Percentiles rank a stretch among this genome's conserved stretches.
These are phyloP conservation scores for Anhinga rufa DNA, from an alignment of 2,113 vertebrate genomes.

Conservation along the genomic window DNA sequence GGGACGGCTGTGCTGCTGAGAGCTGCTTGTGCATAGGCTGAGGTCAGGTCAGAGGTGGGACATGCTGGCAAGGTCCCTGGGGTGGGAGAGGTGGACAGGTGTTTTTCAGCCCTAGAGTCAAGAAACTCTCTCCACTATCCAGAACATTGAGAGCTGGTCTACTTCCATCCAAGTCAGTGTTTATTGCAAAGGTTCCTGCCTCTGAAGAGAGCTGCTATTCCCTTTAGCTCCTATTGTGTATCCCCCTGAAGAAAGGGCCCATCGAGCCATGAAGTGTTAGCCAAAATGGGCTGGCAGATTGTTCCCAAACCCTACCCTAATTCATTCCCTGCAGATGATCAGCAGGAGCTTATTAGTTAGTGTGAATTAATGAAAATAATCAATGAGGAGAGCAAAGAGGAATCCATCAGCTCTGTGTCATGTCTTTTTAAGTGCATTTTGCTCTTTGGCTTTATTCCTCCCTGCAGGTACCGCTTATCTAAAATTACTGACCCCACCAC, in stretches of 20 bases:
- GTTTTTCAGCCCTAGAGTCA: background rate
- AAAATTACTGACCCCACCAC: background rate
- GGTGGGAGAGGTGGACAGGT: background rate
- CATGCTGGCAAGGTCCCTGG: background rate
- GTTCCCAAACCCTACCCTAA: background rate
- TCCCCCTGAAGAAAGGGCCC: background rate
- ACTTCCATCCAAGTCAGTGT: background rate
- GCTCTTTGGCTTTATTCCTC: background rate
- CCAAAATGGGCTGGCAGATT: background rate
- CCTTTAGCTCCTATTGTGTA: background rate
- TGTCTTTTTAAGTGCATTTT: background rate
- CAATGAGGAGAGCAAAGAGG: background rate
- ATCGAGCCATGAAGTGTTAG: background rate
- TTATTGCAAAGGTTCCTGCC: background rate
- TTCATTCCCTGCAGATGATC: background rate
- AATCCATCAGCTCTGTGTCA: background rate
- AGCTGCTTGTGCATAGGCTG: fast-evolving
- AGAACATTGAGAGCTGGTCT: background rate
- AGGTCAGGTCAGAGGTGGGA: background rate
- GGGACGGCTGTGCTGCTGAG: background rate
- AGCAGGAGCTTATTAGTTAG: background rate
- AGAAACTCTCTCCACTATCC: background rate
- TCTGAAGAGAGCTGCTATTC: background rate
- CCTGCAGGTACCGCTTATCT: background rate
- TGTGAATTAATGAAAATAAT: background rate